Base-by-base conservation (phyloP, 2,113 vertebrate species). In the Illadopsis cleaveri region DNA sequence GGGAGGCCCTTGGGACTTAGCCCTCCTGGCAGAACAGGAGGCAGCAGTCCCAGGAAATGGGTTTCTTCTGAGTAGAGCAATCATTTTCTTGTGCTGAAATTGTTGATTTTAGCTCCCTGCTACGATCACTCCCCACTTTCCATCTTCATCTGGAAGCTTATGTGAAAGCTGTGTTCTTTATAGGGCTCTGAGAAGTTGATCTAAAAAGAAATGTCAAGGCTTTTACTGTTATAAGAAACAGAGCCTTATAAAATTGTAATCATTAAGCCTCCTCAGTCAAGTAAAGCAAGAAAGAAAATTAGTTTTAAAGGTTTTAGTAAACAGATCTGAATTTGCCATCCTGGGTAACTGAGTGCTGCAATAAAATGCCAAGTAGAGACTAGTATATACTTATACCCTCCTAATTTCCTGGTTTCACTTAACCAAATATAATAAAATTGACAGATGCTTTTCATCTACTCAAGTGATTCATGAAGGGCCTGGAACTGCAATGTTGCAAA, bases 371-470 rank as follows among this genome's bases (percentile, higher is more conserved):
- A 86, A 88, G 57, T 44, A 75, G 65, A 81, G 71, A 54, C 35
- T 91, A 93, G 90, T 65, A 33, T 28, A 69, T 44, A 57, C 61
- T 92, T 79, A 45, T 12, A 76, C 37, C 40, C 70, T 70, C 38
- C 79, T 58, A 56, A 61, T 88, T 84, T 60, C 70, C 78, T n/a
- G 6, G 54, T 89, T 92, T 94, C 86, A 83, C 71, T 77, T 90
- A 94, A 95, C 80, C 72, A 58, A 42, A 45, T 73, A 48, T 30
- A 88, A 73, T 68, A 89, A 93, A 97, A 79, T 62, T 78, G 94
- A 75, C 86, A 97, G 87, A 94, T 91, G 86, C 83, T 93, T 69
- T 89, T 96, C 91, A 95, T 90, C 94, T 97, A 95, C 47, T 87
- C 81, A 61, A 90, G 79, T 73, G 83, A 96, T 75, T 94, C 75